Conservation (phyloP, 2,888 invertebrate genomes). For the Heliconius sara region DNA sequence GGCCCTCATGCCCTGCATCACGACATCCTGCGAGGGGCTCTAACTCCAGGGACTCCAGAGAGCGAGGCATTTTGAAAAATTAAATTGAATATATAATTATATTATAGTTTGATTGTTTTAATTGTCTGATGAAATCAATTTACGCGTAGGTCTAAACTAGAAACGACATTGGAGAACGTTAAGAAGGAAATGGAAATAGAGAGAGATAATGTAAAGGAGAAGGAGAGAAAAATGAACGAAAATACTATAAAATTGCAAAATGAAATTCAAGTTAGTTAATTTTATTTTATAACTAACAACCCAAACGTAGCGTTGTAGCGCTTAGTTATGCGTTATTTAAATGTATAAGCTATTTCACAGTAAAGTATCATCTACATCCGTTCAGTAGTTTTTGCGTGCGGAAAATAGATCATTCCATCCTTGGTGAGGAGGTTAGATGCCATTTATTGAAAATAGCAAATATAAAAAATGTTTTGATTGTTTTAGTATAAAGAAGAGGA, state of each 20-base stretch:
- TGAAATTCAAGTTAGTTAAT: slow-evolving; percentile 51
- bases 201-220: slow-evolving; percentile 51
- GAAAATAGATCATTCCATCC: background rate
- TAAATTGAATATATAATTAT: too few species aligned
- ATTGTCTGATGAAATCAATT: background rate
- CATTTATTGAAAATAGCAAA: background rate
- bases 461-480: slow-evolving; percentile 4
- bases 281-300: background rate
- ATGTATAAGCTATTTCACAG: too few species aligned
- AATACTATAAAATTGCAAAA: slow-evolving; percentile 54
- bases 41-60: too few species aligned
- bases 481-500: slow-evolving; percentile 63
- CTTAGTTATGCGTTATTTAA: too few species aligned
- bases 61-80: too few species aligned
- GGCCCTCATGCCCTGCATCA: too few species aligned
- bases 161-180: slow-evolving; percentile 51
- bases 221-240: slow-evolving; percentile 50
- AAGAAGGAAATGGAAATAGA: slow-evolving; percentile 54
- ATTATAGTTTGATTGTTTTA: too few species aligned
- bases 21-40: too few species aligned
- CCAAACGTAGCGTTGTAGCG: background rate
- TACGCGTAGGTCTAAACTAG: slow-evolving; percentile 49
- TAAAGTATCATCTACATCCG: too few species aligned
- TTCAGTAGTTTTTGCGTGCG: too few species aligned
- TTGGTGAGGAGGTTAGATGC: background rate